These are phyloP conservation scores for Eretmocerus hayati DNA, from an alignment of 2,888 invertebrate species.

Conservation along the genomic window DNA sequence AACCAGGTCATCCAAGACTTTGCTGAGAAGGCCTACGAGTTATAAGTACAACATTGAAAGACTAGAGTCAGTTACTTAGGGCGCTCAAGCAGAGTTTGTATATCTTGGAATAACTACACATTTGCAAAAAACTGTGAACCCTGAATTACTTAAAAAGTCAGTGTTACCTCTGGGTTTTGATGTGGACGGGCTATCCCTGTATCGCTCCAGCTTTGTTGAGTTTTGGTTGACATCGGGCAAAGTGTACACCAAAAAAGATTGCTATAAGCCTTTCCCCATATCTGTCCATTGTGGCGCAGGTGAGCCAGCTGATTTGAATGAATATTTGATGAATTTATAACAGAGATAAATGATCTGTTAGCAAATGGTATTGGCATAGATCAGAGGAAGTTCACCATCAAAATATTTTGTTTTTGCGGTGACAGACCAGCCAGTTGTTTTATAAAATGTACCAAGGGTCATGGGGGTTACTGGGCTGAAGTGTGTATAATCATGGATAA, in stretches of 20 bases:
- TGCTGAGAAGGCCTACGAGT: not conserved
- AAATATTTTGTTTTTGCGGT: conserved; percentile 9
- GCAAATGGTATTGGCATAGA: conserved; percentile 14
- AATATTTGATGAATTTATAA: not conserved
- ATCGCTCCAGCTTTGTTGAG: conserved; percentile 15
- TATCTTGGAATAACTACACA: not conserved
- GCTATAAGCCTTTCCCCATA: conserved; percentile 21
- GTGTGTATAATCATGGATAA: no score
- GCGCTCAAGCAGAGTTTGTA: not conserved
- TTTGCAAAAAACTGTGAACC: not conserved
- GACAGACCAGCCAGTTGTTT: conserved; percentile 16
- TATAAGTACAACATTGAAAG: not conserved
- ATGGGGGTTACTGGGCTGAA: conserved; percentile 17
- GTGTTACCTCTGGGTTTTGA: conserved; percentile 5
- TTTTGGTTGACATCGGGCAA: conserved; percentile 24
- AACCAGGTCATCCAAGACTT: not conserved
- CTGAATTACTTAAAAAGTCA: not conserved
- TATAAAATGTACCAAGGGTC: conserved; percentile 16
- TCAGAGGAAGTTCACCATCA: not conserved
- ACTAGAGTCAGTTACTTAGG: not conserved
- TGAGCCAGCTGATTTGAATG: not conserved
- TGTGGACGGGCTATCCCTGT: conserved; percentile 22
- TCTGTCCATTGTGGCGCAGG: not conserved
- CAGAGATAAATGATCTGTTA: not conserved
- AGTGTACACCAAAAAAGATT: conserved; percentile 12